Evolutionary conservation across 2,888 invertebrate species (phyloP).

Genomic region (Idaea straminata): DNA sequence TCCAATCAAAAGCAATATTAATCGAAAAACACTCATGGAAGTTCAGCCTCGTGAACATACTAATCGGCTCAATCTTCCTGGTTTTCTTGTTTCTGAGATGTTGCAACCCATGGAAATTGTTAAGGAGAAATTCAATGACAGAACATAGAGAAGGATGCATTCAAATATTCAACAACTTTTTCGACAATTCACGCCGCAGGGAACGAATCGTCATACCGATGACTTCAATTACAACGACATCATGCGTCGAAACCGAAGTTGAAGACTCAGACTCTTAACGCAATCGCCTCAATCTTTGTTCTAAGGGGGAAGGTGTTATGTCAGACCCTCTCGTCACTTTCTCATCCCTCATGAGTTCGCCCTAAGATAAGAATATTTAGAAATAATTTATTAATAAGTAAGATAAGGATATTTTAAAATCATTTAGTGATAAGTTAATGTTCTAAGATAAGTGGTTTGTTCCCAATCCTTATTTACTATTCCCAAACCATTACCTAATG

Average conservation of each 20-base stretch:
- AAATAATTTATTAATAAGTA: no score
- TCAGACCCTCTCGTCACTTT: no score
- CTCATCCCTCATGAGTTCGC: no score
- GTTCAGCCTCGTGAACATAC: constrained; percentile 13
- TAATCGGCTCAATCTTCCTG: constrained; percentile 8
- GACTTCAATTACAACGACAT: background rate
- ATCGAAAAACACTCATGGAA: constrained; percentile 10
- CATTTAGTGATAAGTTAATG: no score
- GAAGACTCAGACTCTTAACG: constrained; percentile 8
- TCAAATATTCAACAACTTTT: constrained; percentile 25
- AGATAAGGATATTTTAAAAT: no score
- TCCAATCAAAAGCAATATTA: constrained; percentile 12
- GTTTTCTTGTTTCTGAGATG: constrained; percentile 5
- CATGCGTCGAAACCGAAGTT: constrained; percentile 9
- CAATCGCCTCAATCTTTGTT: constrained; percentile 15
- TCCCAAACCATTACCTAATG: no score
- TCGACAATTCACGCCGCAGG: constrained; percentile 13
- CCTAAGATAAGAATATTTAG: no score
- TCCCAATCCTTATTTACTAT: no score
- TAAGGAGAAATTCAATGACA: background rate
- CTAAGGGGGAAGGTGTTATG: constrained; percentile 11
- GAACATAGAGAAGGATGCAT: constrained; percentile 7
- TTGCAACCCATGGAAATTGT: constrained; percentile 6
- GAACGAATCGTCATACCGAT: constrained; percentile 6
- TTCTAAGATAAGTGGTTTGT: no score